Evolutionary conservation across 2,113 vertebrate species (phyloP).

Genomic region (Melanocharis versteri): DNA sequence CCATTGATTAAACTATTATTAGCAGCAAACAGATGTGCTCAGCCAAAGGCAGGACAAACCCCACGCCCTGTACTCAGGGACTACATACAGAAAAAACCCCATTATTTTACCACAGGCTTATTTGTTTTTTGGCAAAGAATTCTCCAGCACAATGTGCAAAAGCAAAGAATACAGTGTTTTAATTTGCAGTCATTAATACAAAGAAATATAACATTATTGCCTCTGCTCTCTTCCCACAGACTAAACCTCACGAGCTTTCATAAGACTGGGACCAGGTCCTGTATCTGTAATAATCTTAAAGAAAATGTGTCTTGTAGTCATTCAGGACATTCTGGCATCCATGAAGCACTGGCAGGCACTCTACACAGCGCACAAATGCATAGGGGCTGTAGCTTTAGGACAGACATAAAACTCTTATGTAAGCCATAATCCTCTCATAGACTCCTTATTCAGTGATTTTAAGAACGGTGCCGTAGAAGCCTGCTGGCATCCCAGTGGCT

Average conservation of each 20-base stretch:
- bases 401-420: slow-evolving; percentile 48
- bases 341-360: neutral
- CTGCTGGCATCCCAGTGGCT: neutral
- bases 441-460: slow-evolving; percentile 31
- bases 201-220: neutral
- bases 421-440: slow-evolving; percentile 56
- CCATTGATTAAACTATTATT: slow-evolving; percentile 53
- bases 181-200: neutral
- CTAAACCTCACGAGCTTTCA: neutral
- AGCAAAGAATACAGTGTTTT: neutral
- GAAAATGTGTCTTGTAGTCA: neutral
- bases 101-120: neutral
- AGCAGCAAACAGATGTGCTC: neutral
- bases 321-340: neutral
- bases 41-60: slow-evolving; percentile 1
- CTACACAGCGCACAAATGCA: neutral
- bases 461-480: neutral
- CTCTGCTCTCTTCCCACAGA: neutral
- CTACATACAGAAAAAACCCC: neutral
- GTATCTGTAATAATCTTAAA: neutral
- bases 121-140: neutral
- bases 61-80: neutral
- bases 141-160: neutral
- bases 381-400: neutral
- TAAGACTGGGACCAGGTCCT: neutral